These are phyloP conservation scores for Clupea harengus DNA, from an alignment of 2,113 vertebrate genomes.

Conservation along the genomic window DNA sequence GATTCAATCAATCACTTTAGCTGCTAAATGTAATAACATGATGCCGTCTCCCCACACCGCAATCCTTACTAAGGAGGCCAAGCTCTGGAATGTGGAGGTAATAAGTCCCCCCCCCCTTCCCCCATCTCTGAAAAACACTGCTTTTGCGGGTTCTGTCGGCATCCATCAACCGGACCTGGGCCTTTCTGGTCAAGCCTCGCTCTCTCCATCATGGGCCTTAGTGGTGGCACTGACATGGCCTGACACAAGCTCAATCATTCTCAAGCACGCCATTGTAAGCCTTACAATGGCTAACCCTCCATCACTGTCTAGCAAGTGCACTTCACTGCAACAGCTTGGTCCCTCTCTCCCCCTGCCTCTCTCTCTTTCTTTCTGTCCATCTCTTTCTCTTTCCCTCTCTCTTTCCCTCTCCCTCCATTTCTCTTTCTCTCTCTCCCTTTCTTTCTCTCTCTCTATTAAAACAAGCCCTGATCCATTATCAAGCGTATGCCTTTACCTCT, in stretches of 20 bases:
- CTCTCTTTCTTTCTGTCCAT: neutral
- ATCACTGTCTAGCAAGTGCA: neutral
- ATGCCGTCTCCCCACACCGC: neutral
- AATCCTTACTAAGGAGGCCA: neutral
- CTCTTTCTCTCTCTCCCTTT: slow-evolving; percentile 20
- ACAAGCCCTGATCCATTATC: slow-evolving; percentile 10
- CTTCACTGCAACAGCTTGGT: neutral
- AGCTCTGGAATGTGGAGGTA: neutral
- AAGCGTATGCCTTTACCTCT: neutral
- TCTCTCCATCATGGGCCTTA: neutral
- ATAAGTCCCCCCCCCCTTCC: neutral
- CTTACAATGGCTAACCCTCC: neutral
- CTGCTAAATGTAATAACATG: neutral
- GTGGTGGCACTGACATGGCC: too few species aligned
- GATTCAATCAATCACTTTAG: neutral
- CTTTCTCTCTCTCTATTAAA: neutral
- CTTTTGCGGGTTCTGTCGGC: neutral
- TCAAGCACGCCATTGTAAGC: neutral
- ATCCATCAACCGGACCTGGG: neutral
- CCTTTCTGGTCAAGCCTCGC: neutral
- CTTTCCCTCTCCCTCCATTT: neutral
- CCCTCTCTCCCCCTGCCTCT: neutral
- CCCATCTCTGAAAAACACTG: neutral
- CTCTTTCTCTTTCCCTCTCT: neutral
- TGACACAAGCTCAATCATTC: neutral